phyloP scores from a whole-genome alignment of 1,140 invertebrate genomes.

The Leptonema lineaticorne region DNA sequence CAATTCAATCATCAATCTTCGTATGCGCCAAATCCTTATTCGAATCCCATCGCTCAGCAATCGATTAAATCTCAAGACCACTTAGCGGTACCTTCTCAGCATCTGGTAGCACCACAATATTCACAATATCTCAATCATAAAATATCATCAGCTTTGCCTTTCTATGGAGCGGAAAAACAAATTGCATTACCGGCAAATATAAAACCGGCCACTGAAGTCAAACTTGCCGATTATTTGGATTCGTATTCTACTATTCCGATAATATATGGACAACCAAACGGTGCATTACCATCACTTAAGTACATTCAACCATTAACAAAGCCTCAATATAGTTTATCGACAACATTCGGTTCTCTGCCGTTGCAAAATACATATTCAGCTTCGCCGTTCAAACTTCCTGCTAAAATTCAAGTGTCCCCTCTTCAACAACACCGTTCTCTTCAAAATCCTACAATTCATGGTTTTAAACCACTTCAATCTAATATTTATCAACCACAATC shows the following conservation, averaged over 20 bases:
- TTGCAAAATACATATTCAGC: slow-evolving; percentile 1
- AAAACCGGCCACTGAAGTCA: slow-evolving; percentile 22
- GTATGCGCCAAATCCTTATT: slow-evolving; percentile 16
- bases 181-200: slow-evolving; percentile 21
- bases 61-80: slow-evolving; percentile 11
- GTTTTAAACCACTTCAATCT: slow-evolving; percentile 18
- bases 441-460: not conserved
- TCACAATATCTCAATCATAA: slow-evolving; percentile 22
- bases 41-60: slow-evolving; percentile 8
- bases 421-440: slow-evolving; percentile 4
- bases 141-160: not conserved
- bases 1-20: slow-evolving; percentile 4
- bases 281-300: slow-evolving; percentile 19
- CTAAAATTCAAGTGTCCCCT: slow-evolving; percentile 19
- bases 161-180: slow-evolving; percentile 30
- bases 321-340: slow-evolving; percentile 12
- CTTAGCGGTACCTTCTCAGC: slow-evolving; percentile 16
- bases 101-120: slow-evolving; percentile 28
- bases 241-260: slow-evolving; percentile 27
- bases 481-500: slow-evolving; percentile 34
- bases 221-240: slow-evolving; percentile 29
- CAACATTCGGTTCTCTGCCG: slow-evolving; percentile 6
- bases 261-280: slow-evolving; percentile 31
- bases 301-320: slow-evolving; percentile 18
- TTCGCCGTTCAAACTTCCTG: not conserved